Percentiles rank a stretch among this genome's conserved stretches.
These are phyloP conservation scores for Alectoris magna DNA, from an alignment of 2,797 vertebrate genomes.

Conservation along the genomic window DNA sequence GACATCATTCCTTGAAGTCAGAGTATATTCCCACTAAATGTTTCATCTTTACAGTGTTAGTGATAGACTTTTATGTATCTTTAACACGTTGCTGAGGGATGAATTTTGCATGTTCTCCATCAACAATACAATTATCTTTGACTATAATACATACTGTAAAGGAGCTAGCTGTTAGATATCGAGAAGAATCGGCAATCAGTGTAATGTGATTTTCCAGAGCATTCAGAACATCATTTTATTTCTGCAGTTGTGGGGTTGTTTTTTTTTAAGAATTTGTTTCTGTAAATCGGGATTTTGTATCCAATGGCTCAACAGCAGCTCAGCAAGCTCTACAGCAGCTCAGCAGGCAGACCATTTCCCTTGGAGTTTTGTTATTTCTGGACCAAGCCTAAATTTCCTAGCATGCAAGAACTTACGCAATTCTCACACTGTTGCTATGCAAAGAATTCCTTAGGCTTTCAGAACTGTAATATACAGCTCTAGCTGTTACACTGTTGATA, in stretches of 20 bases:
- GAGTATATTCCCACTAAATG: not conserved
- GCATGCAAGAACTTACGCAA: not conserved
- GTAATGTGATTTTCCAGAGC: not conserved
- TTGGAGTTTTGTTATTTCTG: conserved; percentile 5
- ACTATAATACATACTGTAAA: not conserved
- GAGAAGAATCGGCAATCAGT: not conserved
- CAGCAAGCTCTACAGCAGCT: not conserved
- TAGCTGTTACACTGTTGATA: not conserved
- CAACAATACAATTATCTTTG: not conserved
- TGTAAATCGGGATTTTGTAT: not conserved
- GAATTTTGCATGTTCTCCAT: not conserved
- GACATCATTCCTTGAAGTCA: not conserved
- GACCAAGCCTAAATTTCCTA: not conserved
- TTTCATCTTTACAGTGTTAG: not conserved
- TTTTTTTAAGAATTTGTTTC: not conserved
- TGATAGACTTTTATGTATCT: not conserved
- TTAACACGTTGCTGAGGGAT: not conserved
- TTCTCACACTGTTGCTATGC: conserved; percentile 37
- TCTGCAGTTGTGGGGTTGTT: not conserved
- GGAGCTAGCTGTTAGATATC: not conserved
- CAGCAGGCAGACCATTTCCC: not conserved
- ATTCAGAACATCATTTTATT: not conserved
- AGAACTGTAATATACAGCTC: not conserved
- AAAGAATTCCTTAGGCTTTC: conserved; percentile 24
- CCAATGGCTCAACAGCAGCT: not conserved